Evolutionary conservation across 2,113 vertebrate genomes (phyloP).

Genomic region (Phaethornis superciliosus): DNA sequence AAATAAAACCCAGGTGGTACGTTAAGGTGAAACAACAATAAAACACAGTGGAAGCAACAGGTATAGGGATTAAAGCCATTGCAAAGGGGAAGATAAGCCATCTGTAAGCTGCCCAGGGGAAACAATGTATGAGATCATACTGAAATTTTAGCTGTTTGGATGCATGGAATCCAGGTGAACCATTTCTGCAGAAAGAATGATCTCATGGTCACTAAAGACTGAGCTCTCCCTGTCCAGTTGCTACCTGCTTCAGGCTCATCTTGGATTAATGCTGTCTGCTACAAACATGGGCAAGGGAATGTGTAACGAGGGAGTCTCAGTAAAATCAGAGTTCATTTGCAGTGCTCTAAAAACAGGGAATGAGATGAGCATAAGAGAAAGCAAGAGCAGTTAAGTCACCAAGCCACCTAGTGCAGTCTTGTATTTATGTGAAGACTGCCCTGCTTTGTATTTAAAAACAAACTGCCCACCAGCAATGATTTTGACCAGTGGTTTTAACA

Average conservation of each 20-base stretch:
- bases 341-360: background rate
- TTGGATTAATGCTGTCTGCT: background rate
- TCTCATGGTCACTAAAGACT: background rate
- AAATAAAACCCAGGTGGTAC: slow-evolving; percentile 33
- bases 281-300: background rate
- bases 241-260: slow-evolving; percentile 21
- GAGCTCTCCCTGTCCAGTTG: background rate
- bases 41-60: slow-evolving; percentile 13
- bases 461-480: background rate
- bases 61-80: slow-evolving; percentile 48
- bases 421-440: background rate
- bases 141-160: slow-evolving; percentile 51
- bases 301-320: background rate
- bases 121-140: slow-evolving; percentile 34
- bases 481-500: background rate
- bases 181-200: slow-evolving; percentile 23
- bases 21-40: background rate
- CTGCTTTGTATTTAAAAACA: background rate
- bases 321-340: background rate
- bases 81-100: slow-evolving; percentile 31
- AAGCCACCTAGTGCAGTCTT: background rate
- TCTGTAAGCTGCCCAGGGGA: slow-evolving; percentile 51
- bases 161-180: slow-evolving; percentile 40
- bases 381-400: background rate
- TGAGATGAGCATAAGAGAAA: background rate